These are phyloP conservation scores for Octopus bimaculoides DNA, from an alignment of 1,140 invertebrate species.

Conservation along the genomic window DNA sequence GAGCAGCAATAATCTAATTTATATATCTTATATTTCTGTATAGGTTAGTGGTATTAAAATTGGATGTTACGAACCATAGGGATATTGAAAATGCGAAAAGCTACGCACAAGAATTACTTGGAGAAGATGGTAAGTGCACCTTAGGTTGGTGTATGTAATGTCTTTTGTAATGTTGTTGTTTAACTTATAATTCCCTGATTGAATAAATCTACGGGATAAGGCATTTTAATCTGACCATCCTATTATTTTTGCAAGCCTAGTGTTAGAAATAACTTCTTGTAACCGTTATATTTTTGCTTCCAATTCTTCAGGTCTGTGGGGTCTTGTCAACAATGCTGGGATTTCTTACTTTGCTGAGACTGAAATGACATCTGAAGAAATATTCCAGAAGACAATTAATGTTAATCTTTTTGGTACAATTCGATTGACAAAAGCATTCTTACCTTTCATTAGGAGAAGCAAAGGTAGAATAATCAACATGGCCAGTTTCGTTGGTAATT, in stretches of 20 bases:
- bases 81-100: constrained; percentile 48
- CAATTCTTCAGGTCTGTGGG: constrained; percentile 69
- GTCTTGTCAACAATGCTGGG: constrained; percentile 83
- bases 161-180: too few relatives aligned
- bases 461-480: constrained; percentile 61
- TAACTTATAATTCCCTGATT: too few relatives aligned
- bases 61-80: constrained; percentile 59
- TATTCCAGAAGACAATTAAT: constrained; percentile 49
- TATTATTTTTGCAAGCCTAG: too few relatives aligned
- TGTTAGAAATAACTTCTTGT: too few relatives aligned
- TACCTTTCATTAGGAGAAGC: constrained; percentile 62
- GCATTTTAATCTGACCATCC: too few relatives aligned
- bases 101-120: constrained; percentile 31
- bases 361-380: constrained; percentile 59
- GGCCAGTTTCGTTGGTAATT: constrained; percentile 70
- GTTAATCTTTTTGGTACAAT: constrained; percentile 78
- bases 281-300: background rate
- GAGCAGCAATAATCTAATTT: too few relatives aligned
- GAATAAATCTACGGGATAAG: too few relatives aligned
- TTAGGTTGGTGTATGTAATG: too few relatives aligned
- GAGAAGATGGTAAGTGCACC: constrained; percentile 39
- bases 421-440: constrained; percentile 70
- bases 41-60: constrained; percentile 49
- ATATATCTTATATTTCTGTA: constrained; percentile 19
- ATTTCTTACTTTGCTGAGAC: constrained; percentile 59